phyloP scores from a whole-genome alignment of 2,888 invertebrate genomes.

The Dicyrtomina minuta region DNA sequence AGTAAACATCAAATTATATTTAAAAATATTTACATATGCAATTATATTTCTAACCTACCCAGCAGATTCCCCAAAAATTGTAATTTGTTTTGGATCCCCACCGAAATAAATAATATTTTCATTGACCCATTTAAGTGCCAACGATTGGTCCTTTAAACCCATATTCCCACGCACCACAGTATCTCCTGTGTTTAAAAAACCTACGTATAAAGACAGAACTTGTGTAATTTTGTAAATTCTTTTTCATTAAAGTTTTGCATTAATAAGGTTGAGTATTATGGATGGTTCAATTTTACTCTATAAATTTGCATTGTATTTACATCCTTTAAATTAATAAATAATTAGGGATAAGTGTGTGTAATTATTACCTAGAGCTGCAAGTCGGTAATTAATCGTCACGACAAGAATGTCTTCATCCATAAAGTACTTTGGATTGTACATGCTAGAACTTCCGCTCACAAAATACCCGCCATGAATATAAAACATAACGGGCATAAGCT shows the following conservation, averaged over 20 bases:
- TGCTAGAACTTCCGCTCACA: background rate
- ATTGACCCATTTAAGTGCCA: slow-evolving; percentile 23
- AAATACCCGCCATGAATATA: slow-evolving; percentile 18
- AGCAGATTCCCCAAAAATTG: slow-evolving; percentile 16
- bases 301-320: too few relatives aligned
- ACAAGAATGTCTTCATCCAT: slow-evolving; percentile 24
- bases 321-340: too few relatives aligned
- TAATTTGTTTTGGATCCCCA: slow-evolving; percentile 13
- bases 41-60: too few relatives aligned
- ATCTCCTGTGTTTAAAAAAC: slow-evolving; percentile 17
- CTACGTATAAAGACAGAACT: too few relatives aligned
- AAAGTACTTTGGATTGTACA: slow-evolving; percentile 6
- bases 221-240: too few relatives aligned
- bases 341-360: too few relatives aligned
- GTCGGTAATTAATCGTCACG: slow-evolving; percentile 16
- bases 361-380: slow-evolving; percentile 15
- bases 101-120: slow-evolving; percentile 14
- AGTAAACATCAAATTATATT: too few relatives aligned
- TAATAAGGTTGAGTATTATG: too few relatives aligned
- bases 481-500: background rate
- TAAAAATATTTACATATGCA: too few relatives aligned
- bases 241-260: too few relatives aligned
- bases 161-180: slow-evolving; percentile 10
- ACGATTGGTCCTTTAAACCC: slow-evolving; percentile 15
- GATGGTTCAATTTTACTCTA: too few relatives aligned